Percentiles rank a stretch among this genome's conserved stretches.
Conservation (phyloP, 37 sponge, comb jelly and placozoan species). For the Chondrosia reniformis region DNA sequence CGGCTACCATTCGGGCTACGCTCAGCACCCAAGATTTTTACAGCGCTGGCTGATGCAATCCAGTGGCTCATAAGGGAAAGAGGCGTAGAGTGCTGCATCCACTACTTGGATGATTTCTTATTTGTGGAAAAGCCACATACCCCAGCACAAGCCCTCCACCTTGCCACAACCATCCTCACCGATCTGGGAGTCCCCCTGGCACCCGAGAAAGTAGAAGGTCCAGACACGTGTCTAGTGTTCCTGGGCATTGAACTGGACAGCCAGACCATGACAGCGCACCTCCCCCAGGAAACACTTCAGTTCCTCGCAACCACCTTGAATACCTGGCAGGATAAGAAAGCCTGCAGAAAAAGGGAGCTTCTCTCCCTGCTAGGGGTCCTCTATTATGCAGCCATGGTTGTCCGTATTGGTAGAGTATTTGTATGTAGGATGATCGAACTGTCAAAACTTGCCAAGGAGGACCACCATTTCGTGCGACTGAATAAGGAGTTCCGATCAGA, state of each 20-base stretch:
- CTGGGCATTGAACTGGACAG: conserved; percentile 39
- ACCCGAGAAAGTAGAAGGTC: conserved; percentile 31
- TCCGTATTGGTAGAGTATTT: conserved; percentile 16
- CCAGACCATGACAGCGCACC: not conserved
- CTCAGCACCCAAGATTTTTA: conserved; percentile 36
- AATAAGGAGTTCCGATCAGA: conserved; percentile 40
- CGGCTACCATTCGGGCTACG: conserved; percentile 36
- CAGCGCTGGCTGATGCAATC: conserved; percentile 12
- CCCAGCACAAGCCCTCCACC: not conserved
- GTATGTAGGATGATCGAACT: conserved; percentile 8
- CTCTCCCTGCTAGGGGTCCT: conserved; percentile 33
- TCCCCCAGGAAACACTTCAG: conserved; percentile 20
- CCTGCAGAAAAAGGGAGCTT: conserved; percentile 25
- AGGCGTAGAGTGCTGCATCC: conserved; percentile 2
- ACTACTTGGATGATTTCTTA: conserved; percentile 35
- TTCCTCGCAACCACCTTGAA: not conserved
- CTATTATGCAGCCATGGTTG: conserved; percentile 27
- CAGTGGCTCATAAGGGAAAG: conserved; percentile 12
- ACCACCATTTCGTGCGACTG: conserved; percentile 16
- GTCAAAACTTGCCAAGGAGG: not conserved
- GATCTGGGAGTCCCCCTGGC: conserved; percentile 33
- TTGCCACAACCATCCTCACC: not conserved
- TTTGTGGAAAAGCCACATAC: not conserved
- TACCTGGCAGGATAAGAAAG: not conserved
- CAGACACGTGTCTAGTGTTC: conserved; percentile 12